These are phyloP conservation scores for Yponomeuta malinellus DNA, from an alignment of 2,888 invertebrate species.

Conservation along the genomic window DNA sequence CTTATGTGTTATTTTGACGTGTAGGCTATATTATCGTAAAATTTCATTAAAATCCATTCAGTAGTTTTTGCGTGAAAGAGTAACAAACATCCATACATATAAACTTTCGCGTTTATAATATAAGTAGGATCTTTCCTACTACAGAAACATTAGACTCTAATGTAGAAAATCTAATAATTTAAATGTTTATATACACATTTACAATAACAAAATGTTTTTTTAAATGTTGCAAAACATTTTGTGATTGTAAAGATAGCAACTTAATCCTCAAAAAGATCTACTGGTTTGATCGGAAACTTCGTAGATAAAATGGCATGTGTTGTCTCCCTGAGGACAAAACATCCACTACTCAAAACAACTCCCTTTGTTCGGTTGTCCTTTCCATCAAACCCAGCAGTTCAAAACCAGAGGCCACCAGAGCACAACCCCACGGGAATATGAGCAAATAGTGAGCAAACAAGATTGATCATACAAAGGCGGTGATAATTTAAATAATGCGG, in stretches of 20 bases:
- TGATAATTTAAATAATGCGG: constrained; percentile 56
- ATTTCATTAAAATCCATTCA: no score
- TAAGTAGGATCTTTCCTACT: no score
- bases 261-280: not conserved
- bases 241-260: not conserved
- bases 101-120: no score
- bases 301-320: not conserved
- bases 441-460: constrained; percentile 18
- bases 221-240: no score
- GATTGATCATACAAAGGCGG: constrained; percentile 32
- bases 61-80: no score
- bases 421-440: not conserved
- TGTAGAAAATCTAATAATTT: no score
- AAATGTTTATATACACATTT: no score
- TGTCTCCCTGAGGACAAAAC: not conserved
- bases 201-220: no score
- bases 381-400: not conserved
- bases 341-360: not conserved
- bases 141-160: no score
- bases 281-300: not conserved
- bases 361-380: not conserved
- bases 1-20: no score
- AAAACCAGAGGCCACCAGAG: not conserved
- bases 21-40: no score
- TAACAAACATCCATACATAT: no score